A percentile compares a stretch with the other conserved stretches of the same genome.
phyloP scores from a whole-genome alignment of 1,140 invertebrate species.

The Pectinophora gossypiella region DNA sequence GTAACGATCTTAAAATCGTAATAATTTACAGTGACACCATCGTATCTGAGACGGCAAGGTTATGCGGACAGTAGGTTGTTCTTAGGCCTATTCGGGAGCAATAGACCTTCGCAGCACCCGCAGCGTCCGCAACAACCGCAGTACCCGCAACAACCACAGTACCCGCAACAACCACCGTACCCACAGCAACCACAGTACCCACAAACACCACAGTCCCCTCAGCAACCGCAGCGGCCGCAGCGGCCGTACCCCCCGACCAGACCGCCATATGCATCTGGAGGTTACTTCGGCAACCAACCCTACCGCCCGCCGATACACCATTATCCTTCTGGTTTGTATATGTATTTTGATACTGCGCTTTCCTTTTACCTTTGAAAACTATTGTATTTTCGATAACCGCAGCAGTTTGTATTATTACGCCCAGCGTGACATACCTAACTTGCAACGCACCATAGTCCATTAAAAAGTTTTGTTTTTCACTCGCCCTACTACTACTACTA shows the following conservation, averaged over 20 bases:
- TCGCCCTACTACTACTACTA: too few species aligned
- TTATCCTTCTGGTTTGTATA: conserved; percentile 38
- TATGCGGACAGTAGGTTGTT: conserved; percentile 25
- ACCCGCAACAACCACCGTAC: not conserved
- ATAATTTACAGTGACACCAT: conserved; percentile 27
- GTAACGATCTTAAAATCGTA: too few species aligned
- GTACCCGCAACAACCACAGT: not conserved
- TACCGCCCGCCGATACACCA: conserved; percentile 39
- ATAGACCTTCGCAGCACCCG: conserved; percentile 14
- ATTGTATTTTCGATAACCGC: too few species aligned
- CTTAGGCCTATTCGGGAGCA: conserved; percentile 6
- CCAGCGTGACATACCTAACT: too few species aligned
- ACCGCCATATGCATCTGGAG: conserved; percentile 43
- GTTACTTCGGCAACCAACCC: conserved; percentile 39
- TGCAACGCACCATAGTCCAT: too few species aligned
- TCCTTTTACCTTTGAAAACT: too few species aligned
- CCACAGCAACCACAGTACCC: not conserved
- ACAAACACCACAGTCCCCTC: not conserved
- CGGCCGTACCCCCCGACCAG: conserved; percentile 9
- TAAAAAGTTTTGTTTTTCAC: too few species aligned
- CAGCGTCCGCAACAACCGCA: conserved; percentile 27
- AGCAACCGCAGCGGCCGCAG: not conserved
- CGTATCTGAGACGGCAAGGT: conserved; percentile 27
- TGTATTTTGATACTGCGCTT: too few species aligned
- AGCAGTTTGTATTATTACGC: too few species aligned